Conservation (phyloP, 1,140 invertebrate species). For the Pseudobourletiella spinata region DNA sequence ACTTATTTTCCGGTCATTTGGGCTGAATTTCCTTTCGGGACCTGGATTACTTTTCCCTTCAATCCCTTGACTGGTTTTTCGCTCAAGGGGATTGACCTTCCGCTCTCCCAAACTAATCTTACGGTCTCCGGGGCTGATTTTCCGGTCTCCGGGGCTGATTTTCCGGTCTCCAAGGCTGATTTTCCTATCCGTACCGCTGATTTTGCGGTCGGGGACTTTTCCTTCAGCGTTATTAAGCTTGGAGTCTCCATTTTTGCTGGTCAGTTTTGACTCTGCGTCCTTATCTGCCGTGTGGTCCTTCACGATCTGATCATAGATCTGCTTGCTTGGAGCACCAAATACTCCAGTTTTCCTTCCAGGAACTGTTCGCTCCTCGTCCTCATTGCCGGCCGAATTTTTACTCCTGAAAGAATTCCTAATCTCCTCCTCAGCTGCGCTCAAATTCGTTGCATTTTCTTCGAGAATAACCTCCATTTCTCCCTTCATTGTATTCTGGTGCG, state of each 20-base stretch:
- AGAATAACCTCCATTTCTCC: conserved; percentile 2
- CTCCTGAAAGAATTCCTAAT: background rate
- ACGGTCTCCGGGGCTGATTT: background rate
- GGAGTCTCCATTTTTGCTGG: no score
- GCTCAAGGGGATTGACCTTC: background rate
- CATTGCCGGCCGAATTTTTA: background rate
- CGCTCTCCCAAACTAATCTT: background rate
- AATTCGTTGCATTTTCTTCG: background rate
- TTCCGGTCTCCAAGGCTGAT: background rate
- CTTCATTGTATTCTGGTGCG: background rate
- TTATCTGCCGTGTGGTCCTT: no score
- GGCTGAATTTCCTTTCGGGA: background rate
- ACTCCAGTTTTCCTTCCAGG: conserved; percentile 4
- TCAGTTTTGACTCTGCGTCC: no score
- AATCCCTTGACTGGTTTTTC: conserved; percentile 5
- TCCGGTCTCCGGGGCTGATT: background rate
- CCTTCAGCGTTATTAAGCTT: background rate
- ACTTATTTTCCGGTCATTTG: background rate
- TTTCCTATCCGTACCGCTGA: background rate
- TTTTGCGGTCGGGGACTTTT: background rate
- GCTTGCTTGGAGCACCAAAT: no score
- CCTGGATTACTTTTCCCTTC: no score
- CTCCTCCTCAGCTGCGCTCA: background rate
- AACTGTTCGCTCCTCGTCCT: background rate
- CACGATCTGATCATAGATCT: no score